Evolutionary conservation across 1,140 invertebrate genomes (phyloP), one percentile per base, ranked within the genome.

Genomic region (Philotrypesis tridentata): DNA sequence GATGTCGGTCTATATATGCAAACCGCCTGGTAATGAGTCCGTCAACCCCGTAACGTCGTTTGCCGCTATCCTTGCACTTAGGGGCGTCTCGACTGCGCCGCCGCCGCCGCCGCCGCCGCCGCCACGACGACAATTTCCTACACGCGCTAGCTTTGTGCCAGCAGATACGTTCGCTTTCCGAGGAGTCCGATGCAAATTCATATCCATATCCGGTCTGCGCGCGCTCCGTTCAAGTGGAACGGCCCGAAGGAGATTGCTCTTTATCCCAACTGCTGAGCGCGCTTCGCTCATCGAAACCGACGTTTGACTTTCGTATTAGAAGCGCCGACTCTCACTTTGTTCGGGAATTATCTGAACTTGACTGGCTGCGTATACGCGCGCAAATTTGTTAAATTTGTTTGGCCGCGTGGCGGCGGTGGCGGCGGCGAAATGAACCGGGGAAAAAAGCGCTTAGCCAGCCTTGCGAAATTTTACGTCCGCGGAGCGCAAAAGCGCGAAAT

Each of bases 1-100:
- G 33, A 25, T 21, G 61, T 29, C 55, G 27, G 37, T 90, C 87
- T 91, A 90, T 91, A 90, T 91, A 90, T 91, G 89, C 90, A 91
- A 91, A 91, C 88, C 87, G 87, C 82, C 83, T 80, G 86, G 87
- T 91, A 92, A 91, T 91, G 91, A 92, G 91, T 91, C 90, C 90
- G 88, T 91, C 90, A 90, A 91, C 89, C 90, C 88, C 86, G 87
- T 91, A 90, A 90, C 88, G 86, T 90, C 88, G 87, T 91, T 91
- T 90, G 88, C 89, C 86, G 87, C 87, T 89, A 90, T 91, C 89
- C 89, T 90, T 89, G 90, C 89, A 90, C 90, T 91, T 91, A 90
- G 89, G 48, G 40, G 21, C 33, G 31, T n/a, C 70, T 27, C 11
- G 67, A 84, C 83, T 82, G 79, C 85, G 86, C 48, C 71, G 55